Evolutionary conservation across 2,797 vertebrate species (phyloP).

Genomic region (Stomatorhinus walkeri): DNA sequence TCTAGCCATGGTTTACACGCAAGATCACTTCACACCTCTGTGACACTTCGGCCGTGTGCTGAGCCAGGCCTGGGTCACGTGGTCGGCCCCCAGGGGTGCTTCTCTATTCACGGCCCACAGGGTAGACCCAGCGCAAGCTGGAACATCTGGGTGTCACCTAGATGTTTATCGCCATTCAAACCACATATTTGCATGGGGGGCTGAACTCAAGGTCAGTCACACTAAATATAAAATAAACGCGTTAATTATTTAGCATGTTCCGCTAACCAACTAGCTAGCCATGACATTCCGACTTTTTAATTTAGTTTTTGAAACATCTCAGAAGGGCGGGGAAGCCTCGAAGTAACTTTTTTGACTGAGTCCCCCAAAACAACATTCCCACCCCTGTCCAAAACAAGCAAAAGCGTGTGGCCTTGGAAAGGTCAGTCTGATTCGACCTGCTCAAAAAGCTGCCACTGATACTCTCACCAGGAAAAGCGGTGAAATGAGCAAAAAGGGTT

Average conservation of each 20-base stretch:
- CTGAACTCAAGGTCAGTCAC: background rate
- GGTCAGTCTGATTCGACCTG: background rate
- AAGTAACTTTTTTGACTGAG: background rate
- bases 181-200: background rate
- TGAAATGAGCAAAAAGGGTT: background rate
- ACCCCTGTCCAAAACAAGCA: background rate
- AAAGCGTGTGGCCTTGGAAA: background rate
- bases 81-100: background rate
- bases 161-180: background rate
- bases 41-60: background rate
- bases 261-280: background rate
- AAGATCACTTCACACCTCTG: background rate
- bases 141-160: background rate
- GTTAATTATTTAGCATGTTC: background rate
- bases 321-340: background rate
- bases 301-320: background rate
- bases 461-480: background rate
- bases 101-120: background rate
- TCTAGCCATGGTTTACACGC: background rate
- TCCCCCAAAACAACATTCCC: background rate
- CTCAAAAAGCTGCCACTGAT: background rate
- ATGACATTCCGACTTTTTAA: background rate
- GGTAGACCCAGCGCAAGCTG: background rate
- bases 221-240: background rate
- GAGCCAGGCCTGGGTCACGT: background rate